Evolutionary conservation across 2,113 vertebrate species (phyloP).

Genomic region (Bagarius yarrelli): DNA sequence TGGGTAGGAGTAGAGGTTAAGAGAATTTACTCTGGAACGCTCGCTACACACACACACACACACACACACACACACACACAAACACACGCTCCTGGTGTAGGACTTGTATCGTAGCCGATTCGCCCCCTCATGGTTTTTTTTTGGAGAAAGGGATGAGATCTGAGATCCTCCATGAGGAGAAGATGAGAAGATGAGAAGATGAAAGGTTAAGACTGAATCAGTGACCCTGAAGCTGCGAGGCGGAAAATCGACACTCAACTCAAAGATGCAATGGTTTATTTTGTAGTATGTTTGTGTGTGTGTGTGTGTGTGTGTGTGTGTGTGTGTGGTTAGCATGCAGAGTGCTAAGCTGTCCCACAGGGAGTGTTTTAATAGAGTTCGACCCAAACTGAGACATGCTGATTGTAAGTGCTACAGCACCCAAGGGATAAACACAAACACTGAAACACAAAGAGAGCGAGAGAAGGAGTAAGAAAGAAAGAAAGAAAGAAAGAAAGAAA

Average conservation of each 20-base stretch:
- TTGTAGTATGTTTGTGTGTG: neutral
- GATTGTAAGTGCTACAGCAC: constrained; percentile 14
- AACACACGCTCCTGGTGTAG: neutral
- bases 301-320: constrained; percentile 14
- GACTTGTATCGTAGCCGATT: neutral
- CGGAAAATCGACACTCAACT: too few species aligned
- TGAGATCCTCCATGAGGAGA: neutral
- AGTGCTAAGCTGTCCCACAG: constrained; percentile 10
- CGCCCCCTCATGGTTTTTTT: neutral
- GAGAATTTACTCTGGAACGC: neutral
- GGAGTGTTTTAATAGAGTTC: constrained; percentile 26
- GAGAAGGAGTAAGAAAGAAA: neutral
- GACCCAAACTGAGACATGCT: constrained; percentile 13
- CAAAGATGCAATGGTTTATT: neutral
- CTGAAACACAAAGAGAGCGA: neutral
- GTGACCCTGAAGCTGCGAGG: neutral
- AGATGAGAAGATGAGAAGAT: neutral
- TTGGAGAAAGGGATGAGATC: neutral
- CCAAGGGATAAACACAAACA: constrained; percentile 10
- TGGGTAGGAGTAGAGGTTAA: neutral
- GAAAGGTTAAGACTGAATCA: neutral
- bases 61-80: too few species aligned
- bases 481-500: too few species aligned
- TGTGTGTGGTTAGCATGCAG: constrained; percentile 5
- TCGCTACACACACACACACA: too few species aligned